phyloP scores from a whole-genome alignment of 2,888 invertebrate species.

The Dorcus parallelipipedus region DNA sequence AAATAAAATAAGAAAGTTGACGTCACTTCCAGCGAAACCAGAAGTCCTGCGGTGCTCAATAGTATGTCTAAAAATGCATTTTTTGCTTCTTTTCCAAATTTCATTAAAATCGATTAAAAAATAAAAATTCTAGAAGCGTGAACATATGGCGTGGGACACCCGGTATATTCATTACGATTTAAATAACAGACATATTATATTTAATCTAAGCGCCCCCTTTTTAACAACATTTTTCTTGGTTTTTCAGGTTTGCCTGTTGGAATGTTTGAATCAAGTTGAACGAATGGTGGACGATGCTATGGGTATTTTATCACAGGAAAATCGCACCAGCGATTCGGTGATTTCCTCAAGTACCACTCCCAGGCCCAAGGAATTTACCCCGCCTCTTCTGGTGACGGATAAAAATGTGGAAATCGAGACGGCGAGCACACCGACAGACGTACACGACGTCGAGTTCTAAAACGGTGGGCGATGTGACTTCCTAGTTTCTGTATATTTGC shows the following conservation, averaged over 20 bases:
- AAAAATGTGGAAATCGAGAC: conserved; percentile 63
- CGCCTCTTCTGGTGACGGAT: conserved; percentile 39
- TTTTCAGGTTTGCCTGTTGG: conserved; percentile 73
- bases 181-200: too few species aligned
- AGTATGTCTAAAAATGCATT: too few species aligned
- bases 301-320: conserved; percentile 18
- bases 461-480: conserved; percentile 6
- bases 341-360: conserved; percentile 15
- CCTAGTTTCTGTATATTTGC: neutral
- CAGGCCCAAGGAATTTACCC: conserved; percentile 39
- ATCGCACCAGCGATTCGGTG: conserved; percentile 12
- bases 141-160: too few species aligned
- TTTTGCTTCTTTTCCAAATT: too few species aligned
- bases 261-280: conserved; percentile 77
- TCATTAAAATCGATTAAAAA: too few species aligned
- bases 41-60: too few species aligned
- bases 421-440: conserved; percentile 81
- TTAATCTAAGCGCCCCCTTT: too few species aligned
- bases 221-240: conserved; percentile 22
- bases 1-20: too few species aligned
- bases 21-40: too few species aligned
- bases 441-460: conserved; percentile 79
- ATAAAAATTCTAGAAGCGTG: too few species aligned
- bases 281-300: conserved; percentile 62
- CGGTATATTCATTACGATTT: too few species aligned